Percentiles rank a stretch among this genome's conserved stretches.
These are phyloP conservation scores for Rattus rattus DNA, from an alignment of 2,113 vertebrate species.

Conservation along the genomic window DNA sequence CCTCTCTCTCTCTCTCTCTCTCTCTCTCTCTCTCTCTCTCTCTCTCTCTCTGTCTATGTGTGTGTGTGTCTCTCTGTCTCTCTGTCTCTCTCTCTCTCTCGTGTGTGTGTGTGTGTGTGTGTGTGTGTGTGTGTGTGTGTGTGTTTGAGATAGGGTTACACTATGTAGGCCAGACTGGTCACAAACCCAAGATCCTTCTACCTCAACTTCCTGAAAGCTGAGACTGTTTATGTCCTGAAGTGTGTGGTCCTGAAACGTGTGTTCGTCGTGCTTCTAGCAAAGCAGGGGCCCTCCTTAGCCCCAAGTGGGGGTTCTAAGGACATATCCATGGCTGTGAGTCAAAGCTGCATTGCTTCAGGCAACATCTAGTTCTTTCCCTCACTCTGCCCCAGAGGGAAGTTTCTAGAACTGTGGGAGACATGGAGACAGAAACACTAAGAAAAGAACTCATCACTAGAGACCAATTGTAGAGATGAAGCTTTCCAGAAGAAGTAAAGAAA, in stretches of 20 bases:
- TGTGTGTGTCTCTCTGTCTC: too few species aligned
- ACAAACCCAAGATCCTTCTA: background rate
- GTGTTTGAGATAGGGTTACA: background rate
- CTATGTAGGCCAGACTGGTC: background rate
- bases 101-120: background rate
- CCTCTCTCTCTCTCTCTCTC: too few species aligned
- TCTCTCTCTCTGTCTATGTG: too few species aligned
- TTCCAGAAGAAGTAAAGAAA: background rate
- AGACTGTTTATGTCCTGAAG: background rate
- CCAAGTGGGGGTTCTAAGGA: too few species aligned
- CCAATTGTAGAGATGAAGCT: background rate
- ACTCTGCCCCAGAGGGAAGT: background rate
- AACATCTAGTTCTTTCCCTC: rapidly evolving
- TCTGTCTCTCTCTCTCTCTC: too few species aligned
- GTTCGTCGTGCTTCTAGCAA: background rate
- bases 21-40: too few species aligned
- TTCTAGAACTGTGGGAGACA: background rate
- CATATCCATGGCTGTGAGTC: too few species aligned
- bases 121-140: background rate
- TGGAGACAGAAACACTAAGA: background rate
- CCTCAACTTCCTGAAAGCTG: background rate
- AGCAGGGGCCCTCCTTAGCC: background rate
- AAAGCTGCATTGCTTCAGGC: rapidly evolving
- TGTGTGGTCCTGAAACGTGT: too few species aligned
- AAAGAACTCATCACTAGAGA: conserved; percentile 3